phyloP scores from a whole-genome alignment of 2,888 invertebrate species.

The Cremastinae sp. region DNA sequence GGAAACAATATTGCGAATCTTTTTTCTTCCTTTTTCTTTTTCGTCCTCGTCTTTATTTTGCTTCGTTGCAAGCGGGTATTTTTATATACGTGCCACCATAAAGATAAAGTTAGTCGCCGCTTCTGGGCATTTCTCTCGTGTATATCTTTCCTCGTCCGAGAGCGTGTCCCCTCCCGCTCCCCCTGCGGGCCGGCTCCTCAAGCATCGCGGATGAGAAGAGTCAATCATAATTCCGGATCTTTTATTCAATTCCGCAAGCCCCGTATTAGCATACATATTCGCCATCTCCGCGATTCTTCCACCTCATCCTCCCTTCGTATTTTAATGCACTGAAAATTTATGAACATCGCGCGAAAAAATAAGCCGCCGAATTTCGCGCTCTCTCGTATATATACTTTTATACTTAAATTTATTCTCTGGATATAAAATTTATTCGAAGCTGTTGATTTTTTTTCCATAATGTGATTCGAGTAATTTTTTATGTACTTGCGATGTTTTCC shows the following conservation, averaged over 20 bases:
- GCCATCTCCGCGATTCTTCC: conserved; percentile 54
- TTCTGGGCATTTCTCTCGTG: conserved; percentile 55
- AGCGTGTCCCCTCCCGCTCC: too few relatives aligned
- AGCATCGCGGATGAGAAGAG: conserved; percentile 50
- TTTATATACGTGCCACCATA: conserved; percentile 32
- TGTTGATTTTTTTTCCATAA: too few relatives aligned
- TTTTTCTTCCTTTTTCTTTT: conserved; percentile 38
- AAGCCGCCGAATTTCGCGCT: conserved; percentile 7
- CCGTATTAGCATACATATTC: conserved; percentile 78
- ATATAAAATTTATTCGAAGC: too few relatives aligned
- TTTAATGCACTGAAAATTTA: conserved; percentile 33
- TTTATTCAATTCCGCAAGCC: conserved; percentile 77
- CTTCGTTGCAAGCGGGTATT: conserved; percentile 11
- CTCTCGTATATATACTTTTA: neutral
- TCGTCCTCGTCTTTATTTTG: conserved; percentile 35
- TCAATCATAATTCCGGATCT: conserved; percentile 79
- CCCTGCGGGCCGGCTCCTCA: conserved; percentile 29
- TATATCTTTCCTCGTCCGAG: conserved; percentile 44
- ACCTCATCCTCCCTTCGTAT: conserved; percentile 36
- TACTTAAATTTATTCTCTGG: too few relatives aligned
- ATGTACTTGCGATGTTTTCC: too few relatives aligned
- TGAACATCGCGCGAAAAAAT: neutral
- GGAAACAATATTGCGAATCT: conserved; percentile 27
- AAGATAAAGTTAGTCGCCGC: conserved; percentile 57
- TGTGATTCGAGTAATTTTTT: too few relatives aligned